Conservation (phyloP, 1,140 invertebrate species). For the Ostrea denselamellosa region DNA sequence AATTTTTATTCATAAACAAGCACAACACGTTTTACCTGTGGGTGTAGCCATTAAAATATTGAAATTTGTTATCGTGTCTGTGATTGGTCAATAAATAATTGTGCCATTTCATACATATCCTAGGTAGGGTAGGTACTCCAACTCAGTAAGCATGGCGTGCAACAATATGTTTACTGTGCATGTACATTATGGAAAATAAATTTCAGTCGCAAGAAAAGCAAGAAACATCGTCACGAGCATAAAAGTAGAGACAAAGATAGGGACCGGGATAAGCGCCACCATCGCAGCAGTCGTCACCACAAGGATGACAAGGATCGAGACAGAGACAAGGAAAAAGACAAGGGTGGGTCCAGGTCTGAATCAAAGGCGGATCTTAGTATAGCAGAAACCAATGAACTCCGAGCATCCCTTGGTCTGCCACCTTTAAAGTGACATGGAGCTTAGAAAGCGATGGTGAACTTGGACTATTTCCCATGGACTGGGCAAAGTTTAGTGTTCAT, state of each 20-base stretch:
- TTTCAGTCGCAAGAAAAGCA: conserved; percentile 61
- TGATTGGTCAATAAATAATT: too few species aligned
- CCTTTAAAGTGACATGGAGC: conserved; percentile 74
- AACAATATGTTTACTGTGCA: too few species aligned
- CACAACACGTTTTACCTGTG: too few species aligned
- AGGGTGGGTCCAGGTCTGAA: conserved; percentile 62
- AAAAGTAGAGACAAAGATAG: conserved; percentile 56
- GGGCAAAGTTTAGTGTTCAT: background rate
- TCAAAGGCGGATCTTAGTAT: conserved; percentile 77
- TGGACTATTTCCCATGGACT: background rate
- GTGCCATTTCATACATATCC: too few species aligned
- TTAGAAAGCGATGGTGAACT: background rate
- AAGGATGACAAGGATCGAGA: conserved; percentile 53
- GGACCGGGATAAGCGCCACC: conserved; percentile 42
- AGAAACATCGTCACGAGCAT: conserved; percentile 62
- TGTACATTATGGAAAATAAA: too few species aligned
- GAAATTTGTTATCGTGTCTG: too few species aligned
- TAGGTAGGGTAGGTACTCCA: too few species aligned
- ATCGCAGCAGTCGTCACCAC: conserved; percentile 45
- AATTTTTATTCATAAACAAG: too few species aligned
- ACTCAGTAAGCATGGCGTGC: too few species aligned
- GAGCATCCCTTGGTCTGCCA: conserved; percentile 81
- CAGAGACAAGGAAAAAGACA: conserved; percentile 58
- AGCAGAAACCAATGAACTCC: conserved; percentile 81
- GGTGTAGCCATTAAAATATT: too few species aligned